phyloP scores from a whole-genome alignment of 2,113 vertebrate genomes.

The Uropsilus gracilis region DNA sequence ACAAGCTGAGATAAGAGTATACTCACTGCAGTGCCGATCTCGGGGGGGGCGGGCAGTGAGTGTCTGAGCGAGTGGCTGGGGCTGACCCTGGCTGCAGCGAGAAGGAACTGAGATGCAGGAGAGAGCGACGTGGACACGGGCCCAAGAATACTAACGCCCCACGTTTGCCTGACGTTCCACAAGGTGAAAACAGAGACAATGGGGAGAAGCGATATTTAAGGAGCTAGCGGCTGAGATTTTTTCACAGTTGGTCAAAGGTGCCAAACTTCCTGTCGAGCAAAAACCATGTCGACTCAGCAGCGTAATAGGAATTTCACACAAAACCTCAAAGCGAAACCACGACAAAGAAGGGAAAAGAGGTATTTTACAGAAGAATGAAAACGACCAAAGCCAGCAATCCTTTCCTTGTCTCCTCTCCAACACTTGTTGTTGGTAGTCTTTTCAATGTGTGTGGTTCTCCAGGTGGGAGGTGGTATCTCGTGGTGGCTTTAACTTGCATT shows the following conservation, averaged over 20 bases:
- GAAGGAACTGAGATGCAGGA: background rate
- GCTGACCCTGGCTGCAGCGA: background rate
- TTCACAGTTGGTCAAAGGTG: background rate
- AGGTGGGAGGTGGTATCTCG: too few species aligned
- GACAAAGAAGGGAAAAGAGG: background rate
- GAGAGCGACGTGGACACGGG: background rate
- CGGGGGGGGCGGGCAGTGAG: background rate
- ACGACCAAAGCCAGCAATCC: background rate
- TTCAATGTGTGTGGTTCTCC: too few species aligned
- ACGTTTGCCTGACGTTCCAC: background rate
- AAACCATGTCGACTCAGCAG: background rate
- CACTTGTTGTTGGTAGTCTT: too few species aligned
- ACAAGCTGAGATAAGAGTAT: background rate
- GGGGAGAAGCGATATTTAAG: background rate
- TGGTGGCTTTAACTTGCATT: too few species aligned
- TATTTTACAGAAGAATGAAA: background rate
- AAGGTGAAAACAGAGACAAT: background rate
- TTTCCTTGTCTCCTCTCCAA: too few species aligned
- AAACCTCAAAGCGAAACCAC: background rate
- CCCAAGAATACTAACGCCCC: background rate
- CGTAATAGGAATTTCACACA: background rate
- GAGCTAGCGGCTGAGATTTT: background rate
- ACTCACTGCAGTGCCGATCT: background rate
- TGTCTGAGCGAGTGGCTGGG: too few species aligned
- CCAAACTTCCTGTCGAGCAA: background rate